These are phyloP conservation scores for Calvadosia cruxmelitensis DNA, from an alignment of 30 jellyfish, hydroid and myxozoan genomes.

Conservation along the genomic window DNA sequence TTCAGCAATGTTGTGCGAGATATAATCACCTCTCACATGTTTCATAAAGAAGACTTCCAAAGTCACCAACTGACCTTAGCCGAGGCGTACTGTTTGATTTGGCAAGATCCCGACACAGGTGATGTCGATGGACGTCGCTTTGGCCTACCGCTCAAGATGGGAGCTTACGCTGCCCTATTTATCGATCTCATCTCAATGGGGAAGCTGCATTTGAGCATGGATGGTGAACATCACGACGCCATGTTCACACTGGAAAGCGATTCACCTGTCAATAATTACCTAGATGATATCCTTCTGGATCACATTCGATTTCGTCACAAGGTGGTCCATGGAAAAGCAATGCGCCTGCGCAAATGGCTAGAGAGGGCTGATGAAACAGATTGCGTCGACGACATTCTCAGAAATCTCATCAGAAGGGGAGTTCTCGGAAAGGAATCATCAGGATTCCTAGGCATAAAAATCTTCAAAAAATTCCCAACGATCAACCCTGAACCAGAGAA, in stretches of 20 bases:
- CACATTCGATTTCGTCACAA: constrained; percentile 32
- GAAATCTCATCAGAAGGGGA: constrained; percentile 66
- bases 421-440: constrained; percentile 60
- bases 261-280: constrained; percentile 37
- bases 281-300: constrained; percentile 76
- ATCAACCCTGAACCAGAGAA: constrained; percentile 90
- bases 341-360: constrained; percentile 74
- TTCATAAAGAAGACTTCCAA: constrained; percentile 38
- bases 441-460: constrained; percentile 79
- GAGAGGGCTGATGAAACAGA: constrained; percentile 81
- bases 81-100: constrained; percentile 83
- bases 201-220: constrained; percentile 42
- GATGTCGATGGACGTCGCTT: constrained; percentile 84
- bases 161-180: constrained; percentile 91
- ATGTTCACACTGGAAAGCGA: constrained; percentile 36
- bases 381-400: constrained; percentile 69
- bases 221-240: constrained; percentile 65
- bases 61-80: constrained; percentile 63
- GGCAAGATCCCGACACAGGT: constrained; percentile 98
- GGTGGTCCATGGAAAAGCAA: constrained; percentile 41
- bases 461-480: constrained; percentile 85
- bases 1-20: constrained; percentile 54
- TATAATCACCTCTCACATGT: constrained; percentile 43
- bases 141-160: constrained; percentile 87
- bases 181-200: constrained; percentile 67